Evolutionary conservation across 92 coral and sea anemone species (phyloP), one percentile per base, ranked within the genome.

Genomic region (Heliopora coerulea): DNA sequence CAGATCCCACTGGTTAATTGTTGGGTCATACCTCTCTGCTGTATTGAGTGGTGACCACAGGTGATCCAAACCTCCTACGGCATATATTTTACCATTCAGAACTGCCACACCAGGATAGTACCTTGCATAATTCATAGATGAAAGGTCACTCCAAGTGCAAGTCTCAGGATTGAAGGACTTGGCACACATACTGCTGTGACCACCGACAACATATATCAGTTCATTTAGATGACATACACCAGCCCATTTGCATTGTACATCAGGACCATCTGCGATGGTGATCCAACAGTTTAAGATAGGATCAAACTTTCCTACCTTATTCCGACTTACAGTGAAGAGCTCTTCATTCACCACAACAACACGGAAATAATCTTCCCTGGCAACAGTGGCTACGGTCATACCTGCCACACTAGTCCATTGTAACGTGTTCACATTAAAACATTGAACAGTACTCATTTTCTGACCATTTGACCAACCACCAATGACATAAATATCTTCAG

Each of bases 391-490:
- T 26, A 95, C 91, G 48, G 90, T 81, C 99, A 95, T 95, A 0
- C 99, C 99, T 60, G 99, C 91, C 14, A 95, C 92, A 2, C 80
- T 81, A 52, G 99, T 83, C 99, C 99, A 95, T 48, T 95, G 87
- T 19, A 95, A 60, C 44, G 99, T 95, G 78, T 95, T 96, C 75
- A 95, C 99, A 78, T 95, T 95, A 65, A 95, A 95, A 49, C 99
- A 95, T 54, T 90, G 99, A 59, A 95, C 99, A 65, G 96, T 95
- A 73, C 99, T 90, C 74, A 95, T 89, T 35, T 95, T 95, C 81
- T 95, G 99, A 12, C 99, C 99, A 52, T 95, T 95, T 5, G 99
- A 95, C 99, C 99, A 95, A 15, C 99, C 99, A 44, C 99, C 99
- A 21, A 95, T 90, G 25, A 95, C 99, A 58, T 87, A 95, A 57